Evolutionary conservation across 2,113 vertebrate genomes (phyloP), one percentile per base, ranked within the genome.

Genomic region (Ammodytes marinus): DNA sequence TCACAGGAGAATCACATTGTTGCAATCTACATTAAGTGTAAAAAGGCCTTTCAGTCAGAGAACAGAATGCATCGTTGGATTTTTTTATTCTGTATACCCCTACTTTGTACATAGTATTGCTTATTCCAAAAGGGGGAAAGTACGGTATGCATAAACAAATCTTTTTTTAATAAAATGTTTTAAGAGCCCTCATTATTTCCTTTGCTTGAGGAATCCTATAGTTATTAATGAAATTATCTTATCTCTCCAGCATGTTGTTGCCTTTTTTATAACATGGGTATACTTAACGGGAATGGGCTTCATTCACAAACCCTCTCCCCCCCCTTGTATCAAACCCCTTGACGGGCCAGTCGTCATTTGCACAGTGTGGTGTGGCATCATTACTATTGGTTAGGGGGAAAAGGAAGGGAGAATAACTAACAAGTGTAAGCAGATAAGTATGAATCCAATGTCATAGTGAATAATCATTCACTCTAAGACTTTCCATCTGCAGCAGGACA

Each of bases 1-100:
- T 27, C 27, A 27, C 27, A 27, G 27, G 69, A 80, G 74, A 86
- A 90, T 89, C 88, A 71, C 54, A 76, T 61, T 75, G 84, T 87
- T 86, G 74, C 87, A 84, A 85, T 89, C 85, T 91, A n/a, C 84
- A 90, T 92, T 89, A 90, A 90, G 74, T 6, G 65, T 27, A 90
- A 83, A 78, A 72, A 87, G 86, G 74, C 69, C 74, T 83, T 73
- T 85, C 80, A 79, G 69, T 85, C 84, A 70, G 47, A 73, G 79
- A 77, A 53, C 3, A 2, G 37, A 59, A 58, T 67, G 59, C 77
- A 19, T 39, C 43, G 43, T 76, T 81, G 69, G 80, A 74, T 79
- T 83, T 64, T 64, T 71, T 88, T 58, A 82, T 81, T 78, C 45
- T 19, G 0, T 60, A 47, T 42, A 11, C 45, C 46, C 27, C 17